Conservation (phyloP, 2,888 invertebrate species). For the Gnatocerus cornutus region DNA sequence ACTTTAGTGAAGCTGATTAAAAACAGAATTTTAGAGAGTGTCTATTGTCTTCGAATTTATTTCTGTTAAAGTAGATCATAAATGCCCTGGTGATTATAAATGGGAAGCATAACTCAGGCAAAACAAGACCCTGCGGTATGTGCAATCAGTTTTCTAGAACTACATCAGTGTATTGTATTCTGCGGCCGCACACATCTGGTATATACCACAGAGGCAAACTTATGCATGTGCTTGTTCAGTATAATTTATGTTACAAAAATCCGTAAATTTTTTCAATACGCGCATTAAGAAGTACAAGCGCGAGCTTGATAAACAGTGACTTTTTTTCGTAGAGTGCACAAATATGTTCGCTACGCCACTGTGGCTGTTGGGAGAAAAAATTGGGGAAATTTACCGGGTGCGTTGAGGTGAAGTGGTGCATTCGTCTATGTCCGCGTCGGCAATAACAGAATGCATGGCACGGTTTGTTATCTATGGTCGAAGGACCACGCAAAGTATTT, state of each 20-base stretch:
- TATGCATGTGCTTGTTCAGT: background rate
- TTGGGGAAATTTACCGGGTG: constrained; percentile 24
- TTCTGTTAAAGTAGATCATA: background rate
- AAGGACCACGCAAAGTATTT: constrained; percentile 42
- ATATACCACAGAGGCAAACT: background rate
- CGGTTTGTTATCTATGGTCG: constrained; percentile 44
- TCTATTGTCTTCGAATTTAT: background rate
- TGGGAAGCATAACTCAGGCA: background rate
- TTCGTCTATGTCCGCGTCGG: constrained; percentile 40
- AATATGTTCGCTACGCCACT: constrained; percentile 1
- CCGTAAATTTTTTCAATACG: background rate
- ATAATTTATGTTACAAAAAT: background rate
- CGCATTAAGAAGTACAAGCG: no score
- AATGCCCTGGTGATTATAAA: background rate
- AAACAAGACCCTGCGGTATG: background rate
- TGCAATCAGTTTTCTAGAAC: constrained; percentile 4
- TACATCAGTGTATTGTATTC: background rate
- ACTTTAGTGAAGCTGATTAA: no score
- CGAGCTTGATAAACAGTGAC: background rate
- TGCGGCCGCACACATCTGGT: constrained; percentile 2
- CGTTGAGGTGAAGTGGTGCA: constrained; percentile 43
- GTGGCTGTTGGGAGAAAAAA: constrained; percentile 11
- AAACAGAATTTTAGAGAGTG: no score
- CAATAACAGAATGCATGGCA: constrained; percentile 37
- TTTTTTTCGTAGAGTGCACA: background rate